phyloP scores from a whole-genome alignment of 2,888 invertebrate species.

The Drosophila crucigera region DNA sequence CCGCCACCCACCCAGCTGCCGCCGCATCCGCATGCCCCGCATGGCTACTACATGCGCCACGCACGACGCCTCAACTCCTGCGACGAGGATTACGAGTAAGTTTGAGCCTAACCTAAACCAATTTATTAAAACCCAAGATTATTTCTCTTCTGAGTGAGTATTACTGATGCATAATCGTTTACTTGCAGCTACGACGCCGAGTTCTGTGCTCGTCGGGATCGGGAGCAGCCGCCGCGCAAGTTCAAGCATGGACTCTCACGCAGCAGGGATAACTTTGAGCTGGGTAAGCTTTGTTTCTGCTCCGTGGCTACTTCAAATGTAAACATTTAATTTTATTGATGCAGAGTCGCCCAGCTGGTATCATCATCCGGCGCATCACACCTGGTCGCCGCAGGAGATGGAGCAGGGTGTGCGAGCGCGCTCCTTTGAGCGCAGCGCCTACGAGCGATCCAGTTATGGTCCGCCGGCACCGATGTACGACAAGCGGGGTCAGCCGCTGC shows the following conservation, averaged over 20 bases:
- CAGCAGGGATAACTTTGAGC: conserved; percentile 85
- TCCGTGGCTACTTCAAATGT: background rate
- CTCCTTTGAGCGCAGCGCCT: conserved; percentile 84
- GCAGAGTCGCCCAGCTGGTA: conserved; percentile 84
- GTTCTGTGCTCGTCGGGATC: conserved; percentile 77
- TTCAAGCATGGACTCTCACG: conserved; percentile 83
- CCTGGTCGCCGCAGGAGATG: conserved; percentile 85
- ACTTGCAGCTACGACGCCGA: conserved; percentile 84
- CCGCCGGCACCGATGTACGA: conserved; percentile 85
- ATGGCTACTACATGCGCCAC: conserved; percentile 86
- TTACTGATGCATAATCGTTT: background rate
- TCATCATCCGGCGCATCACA: conserved; percentile 83
- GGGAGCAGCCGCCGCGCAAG: conserved; percentile 78
- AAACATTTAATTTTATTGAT: background rate
- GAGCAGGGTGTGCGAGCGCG: conserved; percentile 83
- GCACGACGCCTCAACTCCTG: conserved; percentile 87
- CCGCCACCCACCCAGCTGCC: conserved; percentile 44
- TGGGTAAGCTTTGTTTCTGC: conserved; percentile 66
- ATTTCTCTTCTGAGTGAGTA: background rate
- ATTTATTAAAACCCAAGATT: too few relatives aligned
- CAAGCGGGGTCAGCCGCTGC: conserved; percentile 81
- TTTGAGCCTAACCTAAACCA: background rate
- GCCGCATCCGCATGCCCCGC: conserved; percentile 58
- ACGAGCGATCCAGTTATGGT: conserved; percentile 85
- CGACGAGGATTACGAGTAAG: conserved; percentile 91